Percentiles rank a stretch among this genome's conserved stretches.
These are phyloP conservation scores for Loris lydekkerianus DNA, from an alignment of 2,797 vertebrate genomes.

Conservation along the genomic window DNA sequence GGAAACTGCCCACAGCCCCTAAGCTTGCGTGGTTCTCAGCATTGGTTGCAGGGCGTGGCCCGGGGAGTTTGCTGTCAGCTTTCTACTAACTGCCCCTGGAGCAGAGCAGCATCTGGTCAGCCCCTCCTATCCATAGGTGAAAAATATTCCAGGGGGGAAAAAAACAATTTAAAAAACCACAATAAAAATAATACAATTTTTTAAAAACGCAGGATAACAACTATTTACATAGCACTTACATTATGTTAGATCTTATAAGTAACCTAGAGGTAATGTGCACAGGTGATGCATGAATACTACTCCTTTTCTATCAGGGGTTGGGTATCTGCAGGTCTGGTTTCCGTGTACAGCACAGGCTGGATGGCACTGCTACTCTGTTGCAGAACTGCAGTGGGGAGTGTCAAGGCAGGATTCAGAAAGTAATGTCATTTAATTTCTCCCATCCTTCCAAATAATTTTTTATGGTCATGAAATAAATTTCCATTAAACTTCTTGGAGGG, in stretches of 20 bases:
- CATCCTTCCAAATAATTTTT: neutral
- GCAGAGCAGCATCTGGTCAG: neutral
- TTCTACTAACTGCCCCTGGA: neutral
- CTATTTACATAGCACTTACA: neutral
- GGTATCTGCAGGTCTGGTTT: neutral
- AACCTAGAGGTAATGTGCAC: neutral
- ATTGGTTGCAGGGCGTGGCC: neutral
- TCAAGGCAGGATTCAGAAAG: neutral
- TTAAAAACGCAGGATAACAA: neutral
- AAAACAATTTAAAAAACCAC: neutral
- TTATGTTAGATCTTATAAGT: neutral
- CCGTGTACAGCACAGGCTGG: fast-evolving
- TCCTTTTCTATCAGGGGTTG: neutral
- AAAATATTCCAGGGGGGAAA: neutral
- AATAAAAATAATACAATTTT: neutral
- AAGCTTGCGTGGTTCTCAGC: fast-evolving
- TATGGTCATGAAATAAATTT: neutral
- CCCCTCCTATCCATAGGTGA: no score
- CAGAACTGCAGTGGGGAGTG: neutral
- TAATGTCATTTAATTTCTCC: neutral
- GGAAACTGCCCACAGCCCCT: neutral
- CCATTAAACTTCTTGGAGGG: neutral
- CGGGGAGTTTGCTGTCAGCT: neutral
- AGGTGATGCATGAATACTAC: neutral
- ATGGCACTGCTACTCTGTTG: fast-evolving